phyloP scores from a whole-genome alignment of 2,888 invertebrate species.

The Glomeris marginata region DNA sequence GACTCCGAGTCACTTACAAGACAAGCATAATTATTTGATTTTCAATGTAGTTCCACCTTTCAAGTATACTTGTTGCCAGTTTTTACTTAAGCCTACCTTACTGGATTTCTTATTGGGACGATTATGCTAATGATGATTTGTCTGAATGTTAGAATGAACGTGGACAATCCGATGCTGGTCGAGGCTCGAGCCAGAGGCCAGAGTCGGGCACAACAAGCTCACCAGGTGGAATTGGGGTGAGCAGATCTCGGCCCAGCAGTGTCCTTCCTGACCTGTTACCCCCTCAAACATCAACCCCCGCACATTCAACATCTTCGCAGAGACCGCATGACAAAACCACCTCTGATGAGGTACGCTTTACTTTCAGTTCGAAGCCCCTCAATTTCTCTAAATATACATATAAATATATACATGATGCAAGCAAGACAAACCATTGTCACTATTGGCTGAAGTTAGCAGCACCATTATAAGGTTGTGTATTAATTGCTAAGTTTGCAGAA shows the following conservation, averaged over 20 bases:
- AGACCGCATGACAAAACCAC: conserved; percentile 74
- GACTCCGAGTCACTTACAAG: no score
- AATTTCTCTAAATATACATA: not conserved
- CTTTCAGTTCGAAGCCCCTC: not conserved
- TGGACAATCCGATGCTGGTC: conserved; percentile 13
- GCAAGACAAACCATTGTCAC: not conserved
- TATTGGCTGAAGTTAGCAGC: no score
- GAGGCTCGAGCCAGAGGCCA: conserved; percentile 11
- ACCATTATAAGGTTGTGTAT: no score
- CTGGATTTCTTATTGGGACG: no score
- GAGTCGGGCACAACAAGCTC: conserved; percentile 21
- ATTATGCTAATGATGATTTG: no score
- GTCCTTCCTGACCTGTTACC: conserved; percentile 91
- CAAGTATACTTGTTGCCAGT: no score
- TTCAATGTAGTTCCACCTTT: no score
- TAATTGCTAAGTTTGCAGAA: no score
- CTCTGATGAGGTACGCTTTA: conserved; percentile 73
- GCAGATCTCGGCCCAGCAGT: conserved; percentile 63
- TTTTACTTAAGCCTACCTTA: no score
- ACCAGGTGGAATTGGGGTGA: conserved; percentile 30
- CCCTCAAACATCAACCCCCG: conserved; percentile 34
- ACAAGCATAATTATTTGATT: no score
- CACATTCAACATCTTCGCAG: conserved; percentile 51
- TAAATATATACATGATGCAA: not conserved
- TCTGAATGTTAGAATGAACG: conserved; percentile 3